Conservation (phyloP, 2,888 invertebrate genomes). For the Ormyrus labotus region DNA sequence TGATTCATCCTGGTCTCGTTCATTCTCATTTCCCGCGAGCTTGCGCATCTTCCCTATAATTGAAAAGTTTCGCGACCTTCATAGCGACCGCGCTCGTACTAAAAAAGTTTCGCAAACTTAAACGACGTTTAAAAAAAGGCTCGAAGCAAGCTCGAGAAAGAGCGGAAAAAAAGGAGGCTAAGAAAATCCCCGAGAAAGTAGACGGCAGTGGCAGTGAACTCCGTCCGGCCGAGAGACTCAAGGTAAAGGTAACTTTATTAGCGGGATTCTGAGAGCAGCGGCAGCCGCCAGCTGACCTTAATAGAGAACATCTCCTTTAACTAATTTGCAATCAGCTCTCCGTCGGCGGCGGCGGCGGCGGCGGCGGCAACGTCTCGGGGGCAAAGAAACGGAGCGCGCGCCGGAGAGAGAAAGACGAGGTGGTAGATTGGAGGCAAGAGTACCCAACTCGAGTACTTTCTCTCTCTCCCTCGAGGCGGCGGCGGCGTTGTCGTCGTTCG, state of each 20-base stretch:
- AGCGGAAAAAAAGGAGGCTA: neutral
- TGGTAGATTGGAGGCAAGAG: constrained; percentile 59
- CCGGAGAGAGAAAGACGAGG: constrained; percentile 43
- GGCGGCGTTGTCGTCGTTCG: constrained; percentile 57
- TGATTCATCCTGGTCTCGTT: constrained; percentile 11
- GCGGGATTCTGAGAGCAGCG: constrained; percentile 41
- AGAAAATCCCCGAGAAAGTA: constrained; percentile 38
- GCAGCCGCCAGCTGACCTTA: constrained; percentile 65
- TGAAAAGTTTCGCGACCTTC: constrained; percentile 55
- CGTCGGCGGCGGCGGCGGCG: constrained; percentile 52
- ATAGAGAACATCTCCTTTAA: constrained; percentile 73
- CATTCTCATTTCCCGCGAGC: neutral
- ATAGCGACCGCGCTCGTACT: constrained; percentile 17
- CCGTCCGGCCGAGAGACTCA: constrained; percentile 52
- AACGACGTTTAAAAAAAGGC: constrained; percentile 40
- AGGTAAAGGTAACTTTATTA: constrained; percentile 59
- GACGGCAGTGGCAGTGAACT: constrained; percentile 55
- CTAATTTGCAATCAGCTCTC: constrained; percentile 73
- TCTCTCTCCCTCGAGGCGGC: constrained; percentile 61
- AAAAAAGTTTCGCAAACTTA: constrained; percentile 53
- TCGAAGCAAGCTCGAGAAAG: neutral
- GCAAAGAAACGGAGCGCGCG: constrained; percentile 51
- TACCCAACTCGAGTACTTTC: constrained; percentile 70
- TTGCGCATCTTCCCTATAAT: constrained; percentile 33
- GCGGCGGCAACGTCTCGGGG: constrained; percentile 55